Evolutionary conservation across 2,797 vertebrate species (phyloP).

Genomic region (Hydrocynus forskahlii): DNA sequence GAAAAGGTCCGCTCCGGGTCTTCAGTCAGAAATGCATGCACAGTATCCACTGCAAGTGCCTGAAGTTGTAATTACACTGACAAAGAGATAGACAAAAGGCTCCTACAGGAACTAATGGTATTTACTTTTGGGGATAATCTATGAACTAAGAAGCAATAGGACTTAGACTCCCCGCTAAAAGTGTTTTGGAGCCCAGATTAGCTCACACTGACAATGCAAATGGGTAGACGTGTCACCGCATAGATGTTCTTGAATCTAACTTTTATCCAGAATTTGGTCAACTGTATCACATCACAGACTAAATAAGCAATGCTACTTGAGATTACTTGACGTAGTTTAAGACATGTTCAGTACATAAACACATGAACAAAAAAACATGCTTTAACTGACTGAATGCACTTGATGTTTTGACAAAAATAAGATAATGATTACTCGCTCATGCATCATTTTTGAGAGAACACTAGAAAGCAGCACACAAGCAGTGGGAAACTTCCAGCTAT

Average conservation of each 20-base stretch:
- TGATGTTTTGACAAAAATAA: neutral
- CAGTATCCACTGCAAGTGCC: neutral
- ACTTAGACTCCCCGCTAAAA: neutral
- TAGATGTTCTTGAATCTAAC: neutral
- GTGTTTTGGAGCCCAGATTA: neutral
- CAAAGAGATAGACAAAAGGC: neutral
- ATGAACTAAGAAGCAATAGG: neutral
- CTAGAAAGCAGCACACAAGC: neutral
- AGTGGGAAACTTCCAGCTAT: neutral
- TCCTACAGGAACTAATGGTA: neutral
- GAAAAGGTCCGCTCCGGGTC: conserved; percentile 2
- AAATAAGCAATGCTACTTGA: neutral
- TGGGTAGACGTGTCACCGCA: neutral
- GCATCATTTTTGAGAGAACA: neutral
- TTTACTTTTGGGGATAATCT: neutral
- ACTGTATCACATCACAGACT: neutral
- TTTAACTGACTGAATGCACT: neutral
- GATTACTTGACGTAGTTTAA: neutral
- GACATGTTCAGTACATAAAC: neutral
- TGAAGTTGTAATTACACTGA: neutral
- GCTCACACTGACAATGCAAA: neutral
- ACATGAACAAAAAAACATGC: neutral
- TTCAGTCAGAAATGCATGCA: conserved; percentile 4
- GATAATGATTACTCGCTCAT: neutral
- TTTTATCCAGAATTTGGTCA: neutral